Conservation (phyloP, 2,797 vertebrate genomes). For the Thripadectes ignobilis region DNA sequence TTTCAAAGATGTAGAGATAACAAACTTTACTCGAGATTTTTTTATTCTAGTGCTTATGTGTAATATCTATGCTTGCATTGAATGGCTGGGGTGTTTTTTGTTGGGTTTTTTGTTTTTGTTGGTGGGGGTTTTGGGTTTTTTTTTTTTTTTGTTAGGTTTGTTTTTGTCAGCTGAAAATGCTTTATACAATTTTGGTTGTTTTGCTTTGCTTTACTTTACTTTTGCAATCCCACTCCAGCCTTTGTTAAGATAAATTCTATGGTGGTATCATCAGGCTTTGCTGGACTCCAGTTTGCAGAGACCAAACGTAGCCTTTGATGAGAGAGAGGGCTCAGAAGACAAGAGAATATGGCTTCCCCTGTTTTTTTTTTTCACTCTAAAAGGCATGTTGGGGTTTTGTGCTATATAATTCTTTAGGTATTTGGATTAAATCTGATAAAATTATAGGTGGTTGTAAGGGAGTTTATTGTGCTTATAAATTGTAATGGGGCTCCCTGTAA, state of each 20-base stretch:
- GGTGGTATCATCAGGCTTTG: neutral
- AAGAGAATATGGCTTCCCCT: neutral
- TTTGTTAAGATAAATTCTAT: neutral
- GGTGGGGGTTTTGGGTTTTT: too few relatives aligned
- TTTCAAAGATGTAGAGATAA: neutral
- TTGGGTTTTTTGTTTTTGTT: too few relatives aligned
- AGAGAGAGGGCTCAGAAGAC: neutral
- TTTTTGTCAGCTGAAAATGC: neutral
- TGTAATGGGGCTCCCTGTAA: slow-evolving; percentile 75
- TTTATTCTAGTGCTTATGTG: neutral
- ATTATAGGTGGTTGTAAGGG: slow-evolving; percentile 74
- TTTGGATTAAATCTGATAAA: slow-evolving; percentile 74
- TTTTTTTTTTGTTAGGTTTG: too few relatives aligned
- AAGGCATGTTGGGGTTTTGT: slow-evolving; percentile 1
- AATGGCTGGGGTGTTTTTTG: neutral
- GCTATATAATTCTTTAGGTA: slow-evolving; percentile 64
- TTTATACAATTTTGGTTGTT: neutral
- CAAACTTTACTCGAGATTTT: neutral
- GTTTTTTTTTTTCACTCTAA: neutral
- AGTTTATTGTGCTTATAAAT: slow-evolving; percentile 73
- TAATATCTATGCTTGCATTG: neutral
- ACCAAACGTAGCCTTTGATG: neutral
- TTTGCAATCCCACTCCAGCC: neutral
- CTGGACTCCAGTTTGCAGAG: neutral
- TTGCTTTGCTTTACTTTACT: neutral